A percentile compares a stretch with the other conserved stretches of the same genome.
These are phyloP conservation scores for Semaprochilodus insignis DNA, from an alignment of 2,797 vertebrate genomes.

Conservation along the genomic window DNA sequence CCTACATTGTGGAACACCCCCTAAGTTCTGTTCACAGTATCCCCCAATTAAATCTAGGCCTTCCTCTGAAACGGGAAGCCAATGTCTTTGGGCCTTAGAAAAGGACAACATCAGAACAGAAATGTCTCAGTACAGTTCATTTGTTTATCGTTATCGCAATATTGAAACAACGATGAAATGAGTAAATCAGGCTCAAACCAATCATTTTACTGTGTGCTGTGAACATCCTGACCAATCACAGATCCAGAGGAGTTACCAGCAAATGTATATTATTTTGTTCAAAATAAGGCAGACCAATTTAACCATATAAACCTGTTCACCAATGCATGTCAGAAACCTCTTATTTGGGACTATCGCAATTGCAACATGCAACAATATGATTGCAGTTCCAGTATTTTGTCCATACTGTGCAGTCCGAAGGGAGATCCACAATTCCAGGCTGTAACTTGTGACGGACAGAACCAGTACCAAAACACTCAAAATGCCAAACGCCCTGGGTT, in stretches of 20 bases:
- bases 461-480: not conserved
- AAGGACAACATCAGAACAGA: not conserved
- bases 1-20: too few species aligned
- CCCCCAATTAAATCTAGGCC: too few species aligned
- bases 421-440: conserved; percentile 8
- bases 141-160: not conserved
- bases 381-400: not conserved
- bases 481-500: not conserved
- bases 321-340: too few species aligned
- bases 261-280: too few species aligned
- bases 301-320: not conserved
- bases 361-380: too few species aligned
- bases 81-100: not conserved
- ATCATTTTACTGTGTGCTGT: not conserved
- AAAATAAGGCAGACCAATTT: too few species aligned
- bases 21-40: too few species aligned
- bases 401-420: too few species aligned
- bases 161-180: not conserved
- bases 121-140: not conserved
- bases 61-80: not conserved
- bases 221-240: not conserved
- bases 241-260: not conserved
- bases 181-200: not conserved
- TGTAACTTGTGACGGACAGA: not conserved
- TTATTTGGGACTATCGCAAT: too few species aligned